Percentiles rank a stretch among this genome's conserved stretches.
These are phyloP conservation scores for Felis catus DNA, from an alignment of 2,113 vertebrate genomes.

Conservation along the genomic window F.catus_Fca126_mat1.0 CM031415.1:66665501-66666000, in stretches of 20 bases:
- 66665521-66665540: no score
- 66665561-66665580: no score
- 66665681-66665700: background rate
- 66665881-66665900: background rate
- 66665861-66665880: background rate
- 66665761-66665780: background rate
- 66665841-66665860: background rate
- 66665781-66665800: background rate
- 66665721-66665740: no score
- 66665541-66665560: no score
- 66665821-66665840: background rate
- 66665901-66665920: background rate
- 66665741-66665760: background rate
- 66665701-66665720: background rate
- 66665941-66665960: background rate
- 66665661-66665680: background rate
- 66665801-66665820: background rate
- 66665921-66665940: background rate
- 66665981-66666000: background rate
- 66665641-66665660: background rate
- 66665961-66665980: background rate
- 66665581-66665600: background rate
- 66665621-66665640: background rate
- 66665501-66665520: no score
- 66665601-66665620: background rate